Conservation (phyloP, 2,113 vertebrate genomes). For the Otocyon megalotis region DNA sequence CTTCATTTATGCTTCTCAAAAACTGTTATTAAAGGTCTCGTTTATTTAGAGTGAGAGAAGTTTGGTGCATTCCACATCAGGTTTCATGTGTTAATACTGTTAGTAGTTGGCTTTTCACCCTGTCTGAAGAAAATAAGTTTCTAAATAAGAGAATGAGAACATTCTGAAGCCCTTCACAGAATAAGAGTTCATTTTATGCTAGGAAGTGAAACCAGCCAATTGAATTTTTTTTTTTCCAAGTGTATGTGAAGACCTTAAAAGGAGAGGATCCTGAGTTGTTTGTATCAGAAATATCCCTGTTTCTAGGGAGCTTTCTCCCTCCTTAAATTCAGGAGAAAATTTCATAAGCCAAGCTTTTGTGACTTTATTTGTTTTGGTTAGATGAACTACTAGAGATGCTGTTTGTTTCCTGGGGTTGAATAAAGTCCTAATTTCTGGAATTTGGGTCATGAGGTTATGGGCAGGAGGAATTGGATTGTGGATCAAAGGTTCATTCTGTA, state of each 20-base stretch:
- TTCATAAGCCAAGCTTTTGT: neutral
- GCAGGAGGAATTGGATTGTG: neutral
- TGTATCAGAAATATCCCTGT: neutral
- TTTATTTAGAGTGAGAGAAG: neutral
- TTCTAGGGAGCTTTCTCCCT: neutral
- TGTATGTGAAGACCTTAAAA: neutral
- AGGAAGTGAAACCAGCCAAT: neutral
- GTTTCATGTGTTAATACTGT: neutral
- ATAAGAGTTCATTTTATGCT: slow-evolving; percentile 9
- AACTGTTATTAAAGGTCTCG: neutral
- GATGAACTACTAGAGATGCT: neutral
- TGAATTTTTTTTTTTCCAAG: neutral
- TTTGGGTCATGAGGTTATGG: neutral
- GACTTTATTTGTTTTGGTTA: slow-evolving; percentile 19
- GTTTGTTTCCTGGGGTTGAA: slow-evolving; percentile 30
- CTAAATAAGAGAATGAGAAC: slow-evolving; percentile 28
- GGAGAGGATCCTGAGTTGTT: neutral
- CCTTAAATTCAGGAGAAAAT: neutral
- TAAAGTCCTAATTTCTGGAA: neutral
- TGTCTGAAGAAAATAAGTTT: slow-evolving; percentile 14
- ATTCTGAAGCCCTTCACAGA: neutral
- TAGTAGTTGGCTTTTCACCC: neutral
- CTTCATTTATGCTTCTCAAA: slow-evolving; percentile 25
- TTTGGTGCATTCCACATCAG: neutral
- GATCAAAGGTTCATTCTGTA: neutral